phyloP scores from a whole-genome alignment of 2,113 vertebrate species.

The Aspidoscelis tigris region DNA sequence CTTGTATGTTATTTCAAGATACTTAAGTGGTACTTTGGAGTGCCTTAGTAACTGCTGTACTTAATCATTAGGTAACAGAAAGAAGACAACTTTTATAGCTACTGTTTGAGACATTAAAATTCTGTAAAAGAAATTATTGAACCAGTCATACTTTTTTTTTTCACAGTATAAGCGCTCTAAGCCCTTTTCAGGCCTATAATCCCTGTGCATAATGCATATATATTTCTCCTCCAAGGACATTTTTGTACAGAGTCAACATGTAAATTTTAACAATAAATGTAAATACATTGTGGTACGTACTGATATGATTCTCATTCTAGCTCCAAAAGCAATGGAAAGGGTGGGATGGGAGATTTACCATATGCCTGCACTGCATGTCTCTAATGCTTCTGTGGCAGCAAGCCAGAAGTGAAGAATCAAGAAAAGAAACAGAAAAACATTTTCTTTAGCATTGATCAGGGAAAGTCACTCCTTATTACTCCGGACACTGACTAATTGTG shows the following conservation, averaged over 20 bases:
- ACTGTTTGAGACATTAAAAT: conserved; percentile 10
- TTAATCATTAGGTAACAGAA: background rate
- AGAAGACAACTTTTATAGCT: background rate
- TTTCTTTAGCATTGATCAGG: no score
- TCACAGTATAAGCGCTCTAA: background rate
- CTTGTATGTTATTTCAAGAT: background rate
- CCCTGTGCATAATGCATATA: background rate
- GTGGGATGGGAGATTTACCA: background rate
- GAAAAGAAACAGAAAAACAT: background rate
- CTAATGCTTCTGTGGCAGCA: background rate
- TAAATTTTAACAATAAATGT: background rate
- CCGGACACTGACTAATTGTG: no score
- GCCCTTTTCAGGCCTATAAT: background rate
- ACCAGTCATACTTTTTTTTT: background rate
- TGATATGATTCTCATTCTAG: background rate
- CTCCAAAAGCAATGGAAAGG: background rate
- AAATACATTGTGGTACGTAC: background rate
- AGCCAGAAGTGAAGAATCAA: background rate
- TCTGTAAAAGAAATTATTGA: conserved; percentile 1
- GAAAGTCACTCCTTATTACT: no score
- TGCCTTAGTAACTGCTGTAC: background rate
- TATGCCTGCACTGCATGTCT: background rate
- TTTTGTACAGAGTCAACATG: background rate
- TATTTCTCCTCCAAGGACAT: background rate
- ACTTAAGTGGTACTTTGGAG: conserved; percentile 1